Percentiles rank a stretch among this genome's conserved stretches.
These are phyloP conservation scores for Camponotus vicinus DNA, from an alignment of 1,140 invertebrate genomes.

Conservation along the genomic window DNA sequence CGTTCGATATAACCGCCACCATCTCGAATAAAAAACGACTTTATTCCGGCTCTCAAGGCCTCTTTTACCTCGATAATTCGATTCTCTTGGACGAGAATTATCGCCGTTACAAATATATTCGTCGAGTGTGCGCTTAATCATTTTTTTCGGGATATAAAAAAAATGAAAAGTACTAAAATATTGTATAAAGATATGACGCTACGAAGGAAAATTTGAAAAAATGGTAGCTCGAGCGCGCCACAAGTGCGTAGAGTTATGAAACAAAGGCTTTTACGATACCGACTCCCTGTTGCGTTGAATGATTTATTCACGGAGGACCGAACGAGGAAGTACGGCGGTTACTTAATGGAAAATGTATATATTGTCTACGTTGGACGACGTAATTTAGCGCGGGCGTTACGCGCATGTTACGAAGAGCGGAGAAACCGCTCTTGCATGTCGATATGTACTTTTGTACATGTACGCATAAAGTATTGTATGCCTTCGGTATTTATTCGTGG, in stretches of 20 bases:
- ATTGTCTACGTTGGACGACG: conserved; percentile 17
- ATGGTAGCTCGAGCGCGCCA: background rate
- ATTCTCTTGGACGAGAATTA: conserved; percentile 14
- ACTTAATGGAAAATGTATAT: conserved; percentile 49
- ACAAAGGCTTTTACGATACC: conserved; percentile 19
- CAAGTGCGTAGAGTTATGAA: background rate
- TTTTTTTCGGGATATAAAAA: background rate
- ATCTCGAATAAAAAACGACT: conserved; percentile 11
- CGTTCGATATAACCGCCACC: conserved; percentile 14
- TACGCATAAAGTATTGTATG: conserved; percentile 17
- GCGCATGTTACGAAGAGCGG: conserved; percentile 1
- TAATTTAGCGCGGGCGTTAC: background rate
- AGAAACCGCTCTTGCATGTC: conserved; percentile 36
- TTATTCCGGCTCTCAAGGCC: background rate
- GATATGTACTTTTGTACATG: background rate
- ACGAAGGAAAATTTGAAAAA: background rate
- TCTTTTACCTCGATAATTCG: background rate
- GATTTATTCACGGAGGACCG: conserved; percentile 32
- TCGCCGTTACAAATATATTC: conserved; percentile 1
- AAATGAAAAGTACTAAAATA: background rate
- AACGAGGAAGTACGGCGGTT: conserved; percentile 34
- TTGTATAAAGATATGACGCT: background rate
- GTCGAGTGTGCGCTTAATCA: background rate
- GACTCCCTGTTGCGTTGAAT: conserved; percentile 13
- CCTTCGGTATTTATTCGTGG: conserved; percentile 44